Evolutionary conservation across 1,140 invertebrate species (phyloP).

Genomic region (Branchinecta lynchi): DNA sequence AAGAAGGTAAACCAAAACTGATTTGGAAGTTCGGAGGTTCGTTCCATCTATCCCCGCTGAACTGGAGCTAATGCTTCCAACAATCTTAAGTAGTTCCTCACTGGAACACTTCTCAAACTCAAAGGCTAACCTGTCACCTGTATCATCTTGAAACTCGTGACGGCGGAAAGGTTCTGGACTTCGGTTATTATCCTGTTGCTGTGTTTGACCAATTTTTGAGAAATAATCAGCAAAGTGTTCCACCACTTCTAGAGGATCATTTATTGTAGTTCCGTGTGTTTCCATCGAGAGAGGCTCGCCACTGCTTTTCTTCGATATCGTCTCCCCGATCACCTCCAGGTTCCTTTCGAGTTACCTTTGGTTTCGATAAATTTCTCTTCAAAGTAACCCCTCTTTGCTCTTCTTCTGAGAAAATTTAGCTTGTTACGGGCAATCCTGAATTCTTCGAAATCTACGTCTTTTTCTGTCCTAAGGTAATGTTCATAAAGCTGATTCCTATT

Average conservation of each 20-base stretch:
- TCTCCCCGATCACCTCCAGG: not conserved
- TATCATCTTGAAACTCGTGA: constrained; percentile 5
- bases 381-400: no score
- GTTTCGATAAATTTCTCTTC: no score
- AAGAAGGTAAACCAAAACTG: no score
- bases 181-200: constrained; percentile 5
- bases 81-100: constrained; percentile 9
- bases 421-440: no score
- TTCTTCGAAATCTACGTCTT: constrained; percentile 4
- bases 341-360: no score
- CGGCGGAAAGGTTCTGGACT: constrained; percentile 4
- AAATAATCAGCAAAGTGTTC: no score
- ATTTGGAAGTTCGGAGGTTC: not conserved
- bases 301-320: constrained; percentile 9
- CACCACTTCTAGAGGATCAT: not conserved
- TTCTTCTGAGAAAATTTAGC: no score
- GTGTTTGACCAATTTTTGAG: no score
- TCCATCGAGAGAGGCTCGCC: constrained; percentile 4
- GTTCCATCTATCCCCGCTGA: constrained; percentile 4
- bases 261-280: not conserved
- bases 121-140: constrained; percentile 2
- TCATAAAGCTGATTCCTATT: constrained; percentile 6
- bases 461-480: constrained; percentile 6
- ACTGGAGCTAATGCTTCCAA: constrained; percentile 5
- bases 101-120: no score